A percentile compares a stretch with the other conserved stretches of the same genome.
Evolutionary conservation across 2,888 invertebrate species (phyloP).

Genomic region (Apeira syringaria): DNA sequence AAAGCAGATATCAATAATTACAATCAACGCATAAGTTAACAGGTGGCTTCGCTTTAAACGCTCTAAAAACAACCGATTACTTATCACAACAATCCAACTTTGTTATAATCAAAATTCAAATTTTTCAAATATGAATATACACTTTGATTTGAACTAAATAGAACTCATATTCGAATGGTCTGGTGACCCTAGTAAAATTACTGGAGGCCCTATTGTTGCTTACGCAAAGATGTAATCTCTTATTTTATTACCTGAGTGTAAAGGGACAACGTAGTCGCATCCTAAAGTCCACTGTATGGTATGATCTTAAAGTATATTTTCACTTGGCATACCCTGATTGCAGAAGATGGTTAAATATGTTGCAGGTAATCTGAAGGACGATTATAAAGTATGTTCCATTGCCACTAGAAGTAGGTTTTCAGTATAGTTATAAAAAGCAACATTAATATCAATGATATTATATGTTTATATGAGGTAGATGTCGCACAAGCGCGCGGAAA

Average conservation of each 20-base stretch:
- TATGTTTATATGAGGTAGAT: too few relatives aligned
- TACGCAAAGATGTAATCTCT: slow-evolving; percentile 79
- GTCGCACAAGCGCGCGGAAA: too few relatives aligned
- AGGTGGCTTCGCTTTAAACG: slow-evolving; percentile 60
- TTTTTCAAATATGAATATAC: slow-evolving; percentile 30
- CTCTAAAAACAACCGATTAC: slow-evolving; percentile 65
- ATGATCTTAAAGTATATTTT: slow-evolving; percentile 30
- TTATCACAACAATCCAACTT: slow-evolving; percentile 66
- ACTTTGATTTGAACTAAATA: slow-evolving; percentile 26
- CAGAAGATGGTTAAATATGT: too few relatives aligned
- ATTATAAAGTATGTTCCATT: too few relatives aligned
- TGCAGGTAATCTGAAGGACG: too few relatives aligned
- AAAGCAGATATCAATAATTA: slow-evolving; percentile 25
- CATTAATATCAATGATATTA: too few relatives aligned
- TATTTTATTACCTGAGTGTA: slow-evolving; percentile 76
- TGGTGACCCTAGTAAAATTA: slow-evolving; percentile 58
- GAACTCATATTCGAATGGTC: slow-evolving; percentile 37
- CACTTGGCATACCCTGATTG: slow-evolving; percentile 25
- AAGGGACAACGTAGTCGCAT: slow-evolving; percentile 45
- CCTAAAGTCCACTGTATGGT: slow-evolving; percentile 10
- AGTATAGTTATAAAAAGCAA: too few relatives aligned
- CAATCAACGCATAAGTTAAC: slow-evolving; percentile 50
- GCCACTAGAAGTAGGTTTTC: too few relatives aligned
- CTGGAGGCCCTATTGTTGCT: slow-evolving; percentile 75
- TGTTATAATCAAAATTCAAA: slow-evolving; percentile 55